Evolutionary conservation across 2,113 vertebrate genomes (phyloP), one percentile per base, ranked within the genome.

Genomic region (Benitochromis conjunctus): DNA sequence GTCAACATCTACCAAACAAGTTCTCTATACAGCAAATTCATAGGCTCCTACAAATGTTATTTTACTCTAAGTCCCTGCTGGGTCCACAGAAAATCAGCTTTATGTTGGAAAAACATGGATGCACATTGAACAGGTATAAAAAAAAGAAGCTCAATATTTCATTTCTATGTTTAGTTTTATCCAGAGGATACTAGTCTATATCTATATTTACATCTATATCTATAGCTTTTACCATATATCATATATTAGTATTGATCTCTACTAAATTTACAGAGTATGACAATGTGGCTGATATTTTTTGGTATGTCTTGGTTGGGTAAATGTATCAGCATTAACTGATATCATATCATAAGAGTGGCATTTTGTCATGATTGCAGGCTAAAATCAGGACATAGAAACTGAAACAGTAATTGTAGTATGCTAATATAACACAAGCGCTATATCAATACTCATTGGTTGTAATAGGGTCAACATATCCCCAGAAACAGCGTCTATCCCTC

Each of bases 1-100:
- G 92, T 94, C 88, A 93, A 95, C 95, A 79, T 91, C 93, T 93
- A 93, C 96, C 92, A 94, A 95, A 97, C 94, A 94, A 95, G 94
- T 96, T 96, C 96, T 93, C 96, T 95, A 94, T 97, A 96, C 96
- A 95, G 97, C 96, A 97, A 97, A 98, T 97, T 96, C 97, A 96
- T 96, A 95, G 95, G 95, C 95, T 96, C 95, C 96, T 96, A 96
- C 97, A 97, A 96, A 97, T 97, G 97, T 96, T 97, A 97, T 97
- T 97, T 96, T 95, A 94, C 53, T 57, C 58, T 9, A 81, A 93
- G 85, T 84, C 84, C 85, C 91, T 82, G 81, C 87, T 83, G 90
- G 81, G 86, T 66, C 54, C 79, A 54, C 64, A 58, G 56, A 82
- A 91, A 89, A 51, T 77, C 58, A 14, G 56, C 69, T 82, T 77